Evolutionary conservation across 2,888 invertebrate genomes (phyloP).

Genomic region (Orthonevra nobilis): DNA sequence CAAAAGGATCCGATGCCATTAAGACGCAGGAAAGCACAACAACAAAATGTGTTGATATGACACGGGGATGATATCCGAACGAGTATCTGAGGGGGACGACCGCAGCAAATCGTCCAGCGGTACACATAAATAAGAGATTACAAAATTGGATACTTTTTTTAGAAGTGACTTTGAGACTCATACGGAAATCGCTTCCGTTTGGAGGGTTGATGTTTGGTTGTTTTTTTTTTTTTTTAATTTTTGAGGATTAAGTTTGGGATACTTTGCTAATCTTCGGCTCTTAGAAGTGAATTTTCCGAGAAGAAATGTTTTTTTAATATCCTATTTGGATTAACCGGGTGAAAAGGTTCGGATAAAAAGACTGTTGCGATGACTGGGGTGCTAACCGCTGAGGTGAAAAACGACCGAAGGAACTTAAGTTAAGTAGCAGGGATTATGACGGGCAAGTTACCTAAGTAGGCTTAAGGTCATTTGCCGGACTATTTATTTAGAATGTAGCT

Average conservation of each 20-base stretch:
- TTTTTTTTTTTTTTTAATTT: no score
- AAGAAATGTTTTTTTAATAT: conserved; percentile 34
- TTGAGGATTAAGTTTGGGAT: conserved; percentile 14
- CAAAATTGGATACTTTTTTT: conserved; percentile 47
- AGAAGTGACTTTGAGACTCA: neutral
- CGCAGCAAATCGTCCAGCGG: neutral
- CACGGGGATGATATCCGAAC: conserved; percentile 34
- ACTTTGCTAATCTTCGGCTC: conserved; percentile 20
- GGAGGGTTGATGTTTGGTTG: no score
- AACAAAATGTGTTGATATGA: neutral
- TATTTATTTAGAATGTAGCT: no score
- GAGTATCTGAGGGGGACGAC: neutral
- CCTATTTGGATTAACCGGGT: no score
- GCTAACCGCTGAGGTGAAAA: no score
- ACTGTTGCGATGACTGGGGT: no score
- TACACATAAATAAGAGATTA: conserved; percentile 49
- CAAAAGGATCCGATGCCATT: conserved; percentile 62
- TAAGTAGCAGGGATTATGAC: no score
- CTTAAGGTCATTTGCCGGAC: no score
- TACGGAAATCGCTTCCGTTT: conserved; percentile 11
- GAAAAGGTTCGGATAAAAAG: no score
- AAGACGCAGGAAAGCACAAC: conserved; percentile 24
- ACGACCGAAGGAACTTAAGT: no score
- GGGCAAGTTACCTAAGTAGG: no score
- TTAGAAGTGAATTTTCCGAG: conserved; percentile 11